phyloP scores from a whole-genome alignment of 2,113 vertebrate species.

The Mesitornis unicolor region DNA sequence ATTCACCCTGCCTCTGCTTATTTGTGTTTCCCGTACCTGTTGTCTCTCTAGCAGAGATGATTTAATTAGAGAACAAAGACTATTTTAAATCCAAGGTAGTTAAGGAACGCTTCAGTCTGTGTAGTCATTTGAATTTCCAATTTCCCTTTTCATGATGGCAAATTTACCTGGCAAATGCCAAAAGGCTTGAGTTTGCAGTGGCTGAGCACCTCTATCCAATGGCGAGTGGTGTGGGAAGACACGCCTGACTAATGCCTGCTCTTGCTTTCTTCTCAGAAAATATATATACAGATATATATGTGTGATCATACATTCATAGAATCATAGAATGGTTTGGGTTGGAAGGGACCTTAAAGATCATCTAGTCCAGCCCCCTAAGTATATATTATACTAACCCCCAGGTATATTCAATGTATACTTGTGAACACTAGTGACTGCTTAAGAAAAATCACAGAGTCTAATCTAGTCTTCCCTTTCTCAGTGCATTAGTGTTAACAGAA shows the following conservation, averaged over 20 bases:
- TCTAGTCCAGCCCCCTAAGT: too few relatives aligned
- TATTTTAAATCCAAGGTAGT: not conserved
- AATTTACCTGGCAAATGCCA: not conserved
- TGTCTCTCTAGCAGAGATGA: not conserved
- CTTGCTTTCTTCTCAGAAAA: not conserved
- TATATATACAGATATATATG: rapidly evolving
- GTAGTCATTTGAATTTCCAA: not conserved
- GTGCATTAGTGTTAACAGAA: not conserved
- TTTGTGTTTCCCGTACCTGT: slow-evolving; percentile 28
- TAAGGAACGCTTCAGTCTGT: not conserved
- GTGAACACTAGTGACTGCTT: not conserved
- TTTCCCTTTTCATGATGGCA: not conserved
- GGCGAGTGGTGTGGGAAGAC: not conserved
- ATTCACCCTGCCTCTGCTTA: slow-evolving; percentile 11
- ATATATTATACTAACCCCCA: too few relatives aligned
- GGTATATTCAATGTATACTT: not conserved
- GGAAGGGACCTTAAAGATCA: too few relatives aligned
- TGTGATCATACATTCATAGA: too few relatives aligned
- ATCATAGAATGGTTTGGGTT: too few relatives aligned
- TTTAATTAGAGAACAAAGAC: slow-evolving; percentile 20
- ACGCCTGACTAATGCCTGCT: not conserved
- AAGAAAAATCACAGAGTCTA: not conserved
- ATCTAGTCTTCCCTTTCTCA: not conserved
- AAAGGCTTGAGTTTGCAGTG: not conserved
- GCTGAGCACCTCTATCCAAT: rapidly evolving